Evolutionary conservation across 2,888 invertebrate genomes (phyloP), one percentile per base, ranked within the genome.

Genomic region (Scaptomyza tumidula): DNA sequence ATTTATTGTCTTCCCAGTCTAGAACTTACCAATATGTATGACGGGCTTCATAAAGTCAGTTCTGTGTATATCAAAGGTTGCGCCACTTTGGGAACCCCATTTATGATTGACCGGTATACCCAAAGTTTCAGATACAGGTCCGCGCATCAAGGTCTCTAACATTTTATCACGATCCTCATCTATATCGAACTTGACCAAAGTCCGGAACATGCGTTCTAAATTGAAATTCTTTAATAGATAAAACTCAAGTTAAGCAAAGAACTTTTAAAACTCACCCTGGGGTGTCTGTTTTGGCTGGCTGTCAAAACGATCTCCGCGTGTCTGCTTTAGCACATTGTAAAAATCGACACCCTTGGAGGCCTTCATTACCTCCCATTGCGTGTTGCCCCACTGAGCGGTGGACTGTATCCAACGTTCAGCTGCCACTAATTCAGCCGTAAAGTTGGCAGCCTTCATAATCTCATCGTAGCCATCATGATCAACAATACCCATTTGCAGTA

Each of bases 41-140:
- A 95, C 96, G 0, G 97, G 96, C 90, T 95, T 96, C 97, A 97
- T 97, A 84, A 97, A 96, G 89, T 97, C 97, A 9, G 79, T 93
- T 3, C 87, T 76, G 41, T 96, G 93, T 16, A 92, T 90, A n/a
- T 90, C 76, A 84, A 96, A 97, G 0, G 96, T 96, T 0, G 56
- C 52, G 6, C 76, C 63, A 11, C 94, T 93, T 84, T 95, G 94
- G 0, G 93, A 93, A 52, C 94, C 95, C 95, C 96, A 97, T 0
- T 86, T 91, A 2, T 95, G 94, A 58, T 94, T 91, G 0, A 92
- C 90, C 0, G 96, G 95, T 19, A 97, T 94, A 0, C 92, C 91
- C 2, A 97, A 93, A 53, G 95, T 95, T 66, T 93, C 80, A 75
- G 94, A 94, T 0, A 97, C 96, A 39, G 92, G 90, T 0, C 94